A percentile compares a stretch with the other conserved stretches of the same genome.
Conservation (phyloP, 2,888 invertebrate genomes). For the Osedax frankpressi region DNA sequence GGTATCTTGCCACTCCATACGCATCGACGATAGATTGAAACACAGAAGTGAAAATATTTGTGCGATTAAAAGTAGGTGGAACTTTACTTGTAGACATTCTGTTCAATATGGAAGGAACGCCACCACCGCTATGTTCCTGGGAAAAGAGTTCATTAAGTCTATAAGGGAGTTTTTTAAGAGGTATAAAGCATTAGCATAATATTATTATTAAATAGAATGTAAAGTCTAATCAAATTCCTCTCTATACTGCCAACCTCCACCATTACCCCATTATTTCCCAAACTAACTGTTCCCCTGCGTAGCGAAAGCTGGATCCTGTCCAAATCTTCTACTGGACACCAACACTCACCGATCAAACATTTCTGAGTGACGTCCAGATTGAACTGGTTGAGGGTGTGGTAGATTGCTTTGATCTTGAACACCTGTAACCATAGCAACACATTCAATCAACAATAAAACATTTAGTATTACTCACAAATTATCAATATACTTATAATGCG, state of each 20-base stretch:
- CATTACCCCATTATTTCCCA: too few species aligned
- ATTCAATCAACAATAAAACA: too few species aligned
- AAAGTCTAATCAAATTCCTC: too few species aligned
- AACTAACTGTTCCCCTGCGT: slow-evolving; percentile 74
- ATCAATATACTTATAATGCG: too few species aligned
- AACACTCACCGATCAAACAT: slow-evolving; percentile 96
- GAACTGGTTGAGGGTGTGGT: slow-evolving; percentile 92
- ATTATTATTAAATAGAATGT: too few species aligned
- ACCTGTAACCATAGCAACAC: too few species aligned
- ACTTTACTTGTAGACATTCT: slow-evolving; percentile 73
- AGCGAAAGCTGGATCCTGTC: slow-evolving; percentile 89
- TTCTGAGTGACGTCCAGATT: slow-evolving; percentile 99
- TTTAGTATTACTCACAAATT: too few species aligned
- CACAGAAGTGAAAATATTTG: slow-evolving; percentile 86
- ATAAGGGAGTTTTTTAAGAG: too few species aligned
- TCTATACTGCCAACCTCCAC: too few species aligned
- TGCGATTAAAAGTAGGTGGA: slow-evolving; percentile 80
- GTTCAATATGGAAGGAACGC: slow-evolving; percentile 87
- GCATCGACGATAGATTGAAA: slow-evolving; percentile 91
- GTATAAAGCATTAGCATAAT: too few species aligned
- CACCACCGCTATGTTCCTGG: slow-evolving; percentile 84
- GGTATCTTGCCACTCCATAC: slow-evolving; percentile 85
- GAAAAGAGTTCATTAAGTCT: too few species aligned
- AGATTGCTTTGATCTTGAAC: slow-evolving; percentile 96
- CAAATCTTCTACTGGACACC: slow-evolving; percentile 81